A percentile compares a stretch with the other conserved stretches of the same genome.
Evolutionary conservation across 2,113 vertebrate species (phyloP).

Genomic region (Carollia perspicillata): DNA sequence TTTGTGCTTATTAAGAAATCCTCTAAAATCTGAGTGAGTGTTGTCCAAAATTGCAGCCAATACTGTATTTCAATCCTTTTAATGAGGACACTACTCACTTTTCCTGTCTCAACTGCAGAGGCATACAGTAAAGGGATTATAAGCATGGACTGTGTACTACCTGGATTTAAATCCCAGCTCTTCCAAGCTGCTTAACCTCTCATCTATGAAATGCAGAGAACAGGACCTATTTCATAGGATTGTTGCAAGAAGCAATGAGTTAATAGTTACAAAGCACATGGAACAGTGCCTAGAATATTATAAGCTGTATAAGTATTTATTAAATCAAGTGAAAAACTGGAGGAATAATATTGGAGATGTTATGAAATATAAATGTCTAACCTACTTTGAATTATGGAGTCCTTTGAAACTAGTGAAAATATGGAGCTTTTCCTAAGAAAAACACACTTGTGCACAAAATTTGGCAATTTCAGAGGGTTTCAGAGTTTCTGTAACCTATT

Average conservation of each 20-base stretch:
- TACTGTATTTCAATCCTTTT: neutral
- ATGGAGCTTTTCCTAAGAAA: neutral
- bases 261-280: neutral
- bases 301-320: neutral
- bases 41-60: neutral
- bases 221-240: neutral
- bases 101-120: neutral
- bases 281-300: neutral
- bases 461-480: slow-evolving; percentile 15
- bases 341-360: neutral
- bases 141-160: neutral
- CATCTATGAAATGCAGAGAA: neutral
- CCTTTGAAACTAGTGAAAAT: neutral
- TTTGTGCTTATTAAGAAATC: neutral
- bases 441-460: neutral
- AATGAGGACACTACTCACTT: neutral
- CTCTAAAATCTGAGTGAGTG: neutral
- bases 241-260: neutral
- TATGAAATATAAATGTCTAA: neutral
- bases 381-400: neutral
- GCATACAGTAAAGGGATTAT: neutral
- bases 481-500: neutral
- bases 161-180: neutral
- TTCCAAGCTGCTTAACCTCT: neutral
- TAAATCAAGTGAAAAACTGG: neutral